Evolutionary conservation across 2,888 invertebrate species (phyloP).

Genomic region (Melitaea athalia): DNA sequence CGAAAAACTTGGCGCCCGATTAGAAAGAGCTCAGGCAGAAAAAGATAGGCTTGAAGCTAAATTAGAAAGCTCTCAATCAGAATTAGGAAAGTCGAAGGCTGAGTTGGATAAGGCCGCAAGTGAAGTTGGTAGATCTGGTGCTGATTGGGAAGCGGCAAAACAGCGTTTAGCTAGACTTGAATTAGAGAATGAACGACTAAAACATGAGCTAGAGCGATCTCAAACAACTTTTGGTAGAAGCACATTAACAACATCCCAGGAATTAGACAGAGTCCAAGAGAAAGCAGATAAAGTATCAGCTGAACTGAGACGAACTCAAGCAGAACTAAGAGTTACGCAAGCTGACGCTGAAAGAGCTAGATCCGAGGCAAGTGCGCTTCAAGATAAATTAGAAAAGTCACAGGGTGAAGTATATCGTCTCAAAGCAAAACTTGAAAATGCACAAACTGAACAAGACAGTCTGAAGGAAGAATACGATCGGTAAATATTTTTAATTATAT

Average conservation of each 20-base stretch:
- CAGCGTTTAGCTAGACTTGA: conserved; percentile 92
- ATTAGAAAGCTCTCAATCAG: conserved; percentile 95
- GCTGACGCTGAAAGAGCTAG: conserved; percentile 94
- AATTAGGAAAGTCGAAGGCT: conserved; percentile 96
- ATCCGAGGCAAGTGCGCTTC: conserved; percentile 90
- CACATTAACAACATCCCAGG: conserved; percentile 90
- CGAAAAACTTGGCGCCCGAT: conserved; percentile 91
- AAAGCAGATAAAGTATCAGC: conserved; percentile 92
- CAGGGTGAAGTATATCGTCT: conserved; percentile 97
- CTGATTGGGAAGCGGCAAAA: conserved; percentile 93
- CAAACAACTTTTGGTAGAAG: conserved; percentile 92
- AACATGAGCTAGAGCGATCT: conserved; percentile 92
- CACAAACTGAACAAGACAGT: conserved; percentile 96
- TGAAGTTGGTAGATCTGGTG: conserved; percentile 93
- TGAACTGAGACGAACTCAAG: conserved; percentile 93
- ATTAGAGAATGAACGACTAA: conserved; percentile 93
- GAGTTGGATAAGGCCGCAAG: conserved; percentile 95
- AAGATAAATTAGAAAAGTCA: conserved; percentile 96
- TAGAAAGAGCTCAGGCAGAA: conserved; percentile 94
- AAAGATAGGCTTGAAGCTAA: conserved; percentile 95
- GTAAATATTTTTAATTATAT: conserved; percentile 49
- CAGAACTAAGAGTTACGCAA: conserved; percentile 94
- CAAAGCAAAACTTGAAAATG: conserved; percentile 96
- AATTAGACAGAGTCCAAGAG: conserved; percentile 91
- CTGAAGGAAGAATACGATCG: conserved; percentile 95